These are phyloP conservation scores for Eretmochelys imbricata DNA, from an alignment of 2,113 vertebrate genomes.

Conservation along the genomic window DNA sequence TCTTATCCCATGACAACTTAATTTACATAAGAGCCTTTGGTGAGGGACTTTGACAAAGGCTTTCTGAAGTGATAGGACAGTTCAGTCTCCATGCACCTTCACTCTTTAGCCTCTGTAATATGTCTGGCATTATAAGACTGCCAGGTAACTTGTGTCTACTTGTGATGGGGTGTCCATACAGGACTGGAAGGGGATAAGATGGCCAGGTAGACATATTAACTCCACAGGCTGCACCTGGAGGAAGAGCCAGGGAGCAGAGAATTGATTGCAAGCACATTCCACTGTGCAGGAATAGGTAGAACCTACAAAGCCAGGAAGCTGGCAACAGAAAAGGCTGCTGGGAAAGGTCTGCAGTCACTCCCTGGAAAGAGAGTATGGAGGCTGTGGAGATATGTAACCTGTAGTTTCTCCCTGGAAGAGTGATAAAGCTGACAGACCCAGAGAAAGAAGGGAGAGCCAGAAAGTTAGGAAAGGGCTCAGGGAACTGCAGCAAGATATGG, in stretches of 20 bases:
- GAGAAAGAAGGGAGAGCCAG: background rate
- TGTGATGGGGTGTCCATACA: too few relatives aligned
- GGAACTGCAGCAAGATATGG: background rate
- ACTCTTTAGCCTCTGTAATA: background rate
- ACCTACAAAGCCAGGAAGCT: background rate
- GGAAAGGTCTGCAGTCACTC: background rate
- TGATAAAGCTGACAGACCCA: background rate
- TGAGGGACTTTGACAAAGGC: too few relatives aligned
- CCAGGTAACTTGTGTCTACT: background rate
- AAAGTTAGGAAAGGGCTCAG: background rate
- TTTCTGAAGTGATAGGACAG: background rate
- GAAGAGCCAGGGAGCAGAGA: too few relatives aligned
- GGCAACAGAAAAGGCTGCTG: background rate
- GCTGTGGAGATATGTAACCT: background rate
- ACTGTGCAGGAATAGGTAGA: background rate
- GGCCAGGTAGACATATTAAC: too few relatives aligned
- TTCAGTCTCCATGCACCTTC: background rate
- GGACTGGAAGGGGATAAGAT: too few relatives aligned
- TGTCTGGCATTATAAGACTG: background rate
- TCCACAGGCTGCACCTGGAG: too few relatives aligned
- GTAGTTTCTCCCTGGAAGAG: background rate
- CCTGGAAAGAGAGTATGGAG: background rate
- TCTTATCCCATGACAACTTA: too few relatives aligned
- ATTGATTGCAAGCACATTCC: background rate
- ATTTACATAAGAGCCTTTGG: too few relatives aligned